Conservation (phyloP, 2,113 vertebrate genomes). For the Plotosus lineatus region DNA sequence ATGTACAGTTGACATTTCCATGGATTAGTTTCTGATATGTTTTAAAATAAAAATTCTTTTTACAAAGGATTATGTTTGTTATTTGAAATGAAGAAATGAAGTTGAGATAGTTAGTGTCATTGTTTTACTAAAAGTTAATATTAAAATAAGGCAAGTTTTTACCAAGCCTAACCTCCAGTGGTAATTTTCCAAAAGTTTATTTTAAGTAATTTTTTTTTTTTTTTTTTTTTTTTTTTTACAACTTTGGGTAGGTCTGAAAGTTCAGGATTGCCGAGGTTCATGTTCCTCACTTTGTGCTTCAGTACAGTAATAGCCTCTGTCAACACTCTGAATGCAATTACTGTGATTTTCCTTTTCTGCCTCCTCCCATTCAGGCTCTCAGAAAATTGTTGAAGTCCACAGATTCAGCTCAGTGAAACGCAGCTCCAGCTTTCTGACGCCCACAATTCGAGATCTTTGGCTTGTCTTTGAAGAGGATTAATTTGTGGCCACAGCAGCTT, state of each 20-base stretch:
- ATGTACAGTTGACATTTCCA: not conserved
- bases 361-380: constrained; percentile 31
- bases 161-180: not conserved
- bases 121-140: constrained; percentile 75
- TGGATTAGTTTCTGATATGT: not conserved
- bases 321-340: constrained; percentile 39
- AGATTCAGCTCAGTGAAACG: constrained; percentile 8
- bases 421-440: constrained; percentile 32
- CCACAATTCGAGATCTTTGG: constrained; percentile 45
- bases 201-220: constrained; percentile 5
- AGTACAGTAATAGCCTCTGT: constrained; percentile 18
- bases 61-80: too few species aligned
- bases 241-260: constrained; percentile 23
- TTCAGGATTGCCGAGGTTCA: constrained; percentile 14
- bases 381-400: constrained; percentile 24
- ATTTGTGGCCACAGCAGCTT: constrained; percentile 48
- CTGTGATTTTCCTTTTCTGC: constrained; percentile 30
- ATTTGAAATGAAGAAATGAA: not conserved
- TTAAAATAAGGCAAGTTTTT: not conserved
- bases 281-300: not conserved
- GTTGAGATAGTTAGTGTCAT: not conserved
- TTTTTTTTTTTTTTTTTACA: constrained; percentile 18
- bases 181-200: constrained; percentile 11
- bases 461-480: constrained; percentile 44
- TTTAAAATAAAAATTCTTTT: constrained; percentile 72